phyloP scores from a whole-genome alignment of 2,888 invertebrate species.

The Dasypolia templi region DNA sequence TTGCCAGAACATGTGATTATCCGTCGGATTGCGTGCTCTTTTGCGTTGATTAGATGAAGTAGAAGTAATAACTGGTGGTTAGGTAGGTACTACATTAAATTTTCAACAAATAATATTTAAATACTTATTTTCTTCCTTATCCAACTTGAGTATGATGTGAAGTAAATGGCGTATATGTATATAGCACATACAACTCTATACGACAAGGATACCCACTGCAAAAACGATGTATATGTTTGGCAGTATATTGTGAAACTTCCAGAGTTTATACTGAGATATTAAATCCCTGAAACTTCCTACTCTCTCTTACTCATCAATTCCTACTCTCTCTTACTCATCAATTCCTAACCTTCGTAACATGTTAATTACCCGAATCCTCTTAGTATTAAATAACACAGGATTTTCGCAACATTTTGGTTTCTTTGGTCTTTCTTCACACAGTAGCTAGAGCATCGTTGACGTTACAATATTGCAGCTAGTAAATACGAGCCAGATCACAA shows the following conservation, averaged over 20 bases:
- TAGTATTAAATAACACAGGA: constrained; percentile 9
- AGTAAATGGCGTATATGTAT: not conserved
- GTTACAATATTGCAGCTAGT: constrained; percentile 19
- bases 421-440: constrained; percentile 18
- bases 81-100: no score
- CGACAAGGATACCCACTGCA: not conserved
- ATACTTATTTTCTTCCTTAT: not conserved
- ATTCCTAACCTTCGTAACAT: constrained; percentile 31
- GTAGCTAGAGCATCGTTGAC: constrained; percentile 11
- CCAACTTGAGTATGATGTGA: not conserved
- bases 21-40: not conserved
- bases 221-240: not conserved
- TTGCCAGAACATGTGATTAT: constrained; percentile 38
- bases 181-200: not conserved
- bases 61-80: not conserved
- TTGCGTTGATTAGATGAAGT: constrained; percentile 9
- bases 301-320: constrained; percentile 24
- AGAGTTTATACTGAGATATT: constrained; percentile 11
- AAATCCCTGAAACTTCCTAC: constrained; percentile 35
- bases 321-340: not conserved
- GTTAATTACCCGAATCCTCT: constrained; percentile 18
- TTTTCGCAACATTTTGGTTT: constrained; percentile 29
- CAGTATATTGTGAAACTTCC: constrained; percentile 10
- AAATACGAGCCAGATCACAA: constrained; percentile 5
- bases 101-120: no score